Evolutionary conservation across 2,113 vertebrate genomes (phyloP).

Genomic region (Mastomys natalensis): DNA sequence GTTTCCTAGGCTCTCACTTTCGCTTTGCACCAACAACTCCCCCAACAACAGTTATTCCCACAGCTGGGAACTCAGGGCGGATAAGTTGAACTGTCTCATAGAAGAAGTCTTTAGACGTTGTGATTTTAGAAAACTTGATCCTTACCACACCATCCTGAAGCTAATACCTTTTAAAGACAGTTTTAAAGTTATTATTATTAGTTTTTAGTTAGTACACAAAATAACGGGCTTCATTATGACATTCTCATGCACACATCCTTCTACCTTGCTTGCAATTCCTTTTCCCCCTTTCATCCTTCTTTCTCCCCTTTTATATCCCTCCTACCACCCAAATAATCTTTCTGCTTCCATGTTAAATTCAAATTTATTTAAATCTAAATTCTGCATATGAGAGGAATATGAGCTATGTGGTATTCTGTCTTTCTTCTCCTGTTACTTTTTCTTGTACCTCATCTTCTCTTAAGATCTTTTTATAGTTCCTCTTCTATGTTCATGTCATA

Average conservation of each 20-base stretch:
- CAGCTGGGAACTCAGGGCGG: background rate
- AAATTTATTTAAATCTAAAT: background rate
- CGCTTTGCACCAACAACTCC: background rate
- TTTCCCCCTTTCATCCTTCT: background rate
- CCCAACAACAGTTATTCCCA: background rate
- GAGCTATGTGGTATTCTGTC: too few species aligned
- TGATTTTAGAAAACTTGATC: background rate
- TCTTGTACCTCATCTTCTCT: background rate
- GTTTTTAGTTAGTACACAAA: background rate
- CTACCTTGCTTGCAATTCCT: background rate
- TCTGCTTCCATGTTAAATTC: background rate
- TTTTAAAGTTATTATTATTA: background rate
- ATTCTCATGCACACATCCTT: background rate
- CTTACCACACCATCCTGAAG: background rate
- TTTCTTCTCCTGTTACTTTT: background rate
- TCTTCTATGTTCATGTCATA: background rate
- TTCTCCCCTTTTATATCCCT: too few species aligned
- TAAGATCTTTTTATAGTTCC: background rate
- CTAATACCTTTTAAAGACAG: background rate
- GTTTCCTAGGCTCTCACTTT: background rate
- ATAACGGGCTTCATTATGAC: background rate
- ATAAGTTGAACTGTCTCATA: background rate
- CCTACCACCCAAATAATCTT: background rate
- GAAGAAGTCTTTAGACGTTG: slow-evolving; percentile 10
- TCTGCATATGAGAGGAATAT: background rate